phyloP scores from a whole-genome alignment of 1,140 invertebrate genomes.

The Platyura marginata region DNA sequence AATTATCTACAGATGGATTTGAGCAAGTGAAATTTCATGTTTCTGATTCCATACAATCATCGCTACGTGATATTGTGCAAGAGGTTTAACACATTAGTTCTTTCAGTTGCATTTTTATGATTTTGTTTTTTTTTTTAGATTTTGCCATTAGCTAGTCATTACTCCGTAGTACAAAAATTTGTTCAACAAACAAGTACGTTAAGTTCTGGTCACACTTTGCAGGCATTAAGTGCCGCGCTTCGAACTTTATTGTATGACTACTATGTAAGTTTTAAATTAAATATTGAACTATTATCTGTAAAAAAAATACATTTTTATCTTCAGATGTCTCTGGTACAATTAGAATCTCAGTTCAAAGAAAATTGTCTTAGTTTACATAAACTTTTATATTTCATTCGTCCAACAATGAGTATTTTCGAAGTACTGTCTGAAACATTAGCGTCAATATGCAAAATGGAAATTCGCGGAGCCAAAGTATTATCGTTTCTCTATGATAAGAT shows the following conservation, averaged over 20 bases:
- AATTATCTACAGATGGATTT: constrained; percentile 11
- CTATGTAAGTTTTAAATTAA: constrained; percentile 18
- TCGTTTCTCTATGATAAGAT: constrained; percentile 72
- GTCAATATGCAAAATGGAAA: constrained; percentile 50
- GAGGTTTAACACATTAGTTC: too few relatives aligned
- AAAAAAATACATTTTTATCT: too few relatives aligned
- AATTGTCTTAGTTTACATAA: constrained; percentile 73
- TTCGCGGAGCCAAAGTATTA: constrained; percentile 66
- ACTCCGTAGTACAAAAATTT: constrained; percentile 63
- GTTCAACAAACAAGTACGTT: constrained; percentile 57
- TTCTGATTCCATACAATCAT: constrained; percentile 37
- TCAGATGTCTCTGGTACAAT: constrained; percentile 53
- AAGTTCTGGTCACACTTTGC: constrained; percentile 76
- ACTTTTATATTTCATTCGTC: constrained; percentile 77
- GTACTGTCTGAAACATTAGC: constrained; percentile 59
- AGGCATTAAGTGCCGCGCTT: constrained; percentile 72
- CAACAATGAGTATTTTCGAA: constrained; percentile 65
- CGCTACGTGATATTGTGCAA: constrained; percentile 55
- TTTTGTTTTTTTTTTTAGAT: too few relatives aligned
- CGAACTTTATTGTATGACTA: constrained; percentile 63
- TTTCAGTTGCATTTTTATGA: too few relatives aligned
- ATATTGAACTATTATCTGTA: too few relatives aligned
- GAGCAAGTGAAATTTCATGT: constrained; percentile 25
- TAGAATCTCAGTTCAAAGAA: constrained; percentile 60
- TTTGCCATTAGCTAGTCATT: constrained; percentile 68